Conservation (phyloP, 1,140 invertebrate species). For the Aphelenchoides besseyi region DNA sequence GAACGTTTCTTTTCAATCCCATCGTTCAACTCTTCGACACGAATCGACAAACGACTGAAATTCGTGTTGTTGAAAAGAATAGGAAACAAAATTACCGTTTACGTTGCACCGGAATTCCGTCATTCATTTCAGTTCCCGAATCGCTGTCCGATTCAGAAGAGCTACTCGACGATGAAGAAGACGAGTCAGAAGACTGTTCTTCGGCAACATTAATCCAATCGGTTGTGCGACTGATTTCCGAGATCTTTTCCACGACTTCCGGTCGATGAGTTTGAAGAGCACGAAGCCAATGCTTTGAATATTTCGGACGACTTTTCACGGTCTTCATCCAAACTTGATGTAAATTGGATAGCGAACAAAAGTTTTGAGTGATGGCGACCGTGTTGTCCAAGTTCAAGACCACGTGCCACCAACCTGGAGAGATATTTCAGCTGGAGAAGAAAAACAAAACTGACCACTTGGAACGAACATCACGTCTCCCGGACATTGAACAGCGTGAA, state of each 20-base stretch:
- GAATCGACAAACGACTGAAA: background rate
- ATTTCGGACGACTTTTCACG: constrained; percentile 84
- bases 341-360: constrained; percentile 91
- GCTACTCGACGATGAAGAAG: constrained; percentile 32
- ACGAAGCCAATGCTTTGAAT: constrained; percentile 78
- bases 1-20: background rate
- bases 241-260: constrained; percentile 31
- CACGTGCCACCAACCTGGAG: constrained; percentile 87
- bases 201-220: constrained; percentile 30
- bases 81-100: background rate
- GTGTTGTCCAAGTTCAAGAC: constrained; percentile 92
- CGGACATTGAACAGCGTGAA: constrained; percentile 92
- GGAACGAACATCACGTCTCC: constrained; percentile 98
- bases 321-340: constrained; percentile 98
- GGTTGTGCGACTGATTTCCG: background rate
- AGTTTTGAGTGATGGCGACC: constrained; percentile 96
- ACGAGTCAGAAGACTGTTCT: constrained; percentile 39
- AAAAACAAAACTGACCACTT: constrained; percentile 28
- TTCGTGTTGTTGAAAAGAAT: background rate
- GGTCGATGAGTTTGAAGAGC: constrained; percentile 28
- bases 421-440: constrained; percentile 18
- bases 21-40: background rate
- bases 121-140: constrained; percentile 29
- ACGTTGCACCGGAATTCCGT: constrained; percentile 20
- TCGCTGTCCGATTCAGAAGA: constrained; percentile 5